Evolutionary conservation across 2,888 invertebrate species (phyloP), one percentile per base, ranked within the genome.

Genomic region (Meta bourneti): DNA sequence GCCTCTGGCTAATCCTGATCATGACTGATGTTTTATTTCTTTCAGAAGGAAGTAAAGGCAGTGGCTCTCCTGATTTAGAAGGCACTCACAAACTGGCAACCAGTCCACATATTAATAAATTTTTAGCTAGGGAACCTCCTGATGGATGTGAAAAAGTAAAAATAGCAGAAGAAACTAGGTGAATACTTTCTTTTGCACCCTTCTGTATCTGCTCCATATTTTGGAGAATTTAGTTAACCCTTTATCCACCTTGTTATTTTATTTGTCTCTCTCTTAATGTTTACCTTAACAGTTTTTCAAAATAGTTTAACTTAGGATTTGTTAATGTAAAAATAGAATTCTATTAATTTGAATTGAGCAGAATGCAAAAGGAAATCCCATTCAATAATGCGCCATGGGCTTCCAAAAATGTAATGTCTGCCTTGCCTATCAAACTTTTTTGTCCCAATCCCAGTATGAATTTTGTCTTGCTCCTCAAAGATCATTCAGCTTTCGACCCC

Each of bases 121-220:
- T 97, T 95, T 96, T 98, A 94, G 97, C 97, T 71, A 96, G 98
- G 85, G 97, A 97, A 95, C 98, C 98, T 83, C 98, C 98, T 49
- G 98, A 98, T 96, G 98, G 98, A 94, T 98, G 98, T 96, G 98
- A 98, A 96, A 97, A 96, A 94, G 96, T 97, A 93, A 97, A 97
- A 95, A 96, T 96, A 93, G 95, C 96, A 90, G 96, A 96, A 94
- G 96, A 96, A 94, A 95, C 95, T 94, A 96, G 96, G 96, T 96
- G 94, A 77, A 20, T n/a, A 61, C 8, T 54, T n/a, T 49, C 94
- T 94, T 93, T 19, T 54, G 16, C 7, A 34, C 61, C 6, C 61
- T 61, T 9, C 11, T 16, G 0, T 61, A 9, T 61, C 1, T 9
- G 0, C 61, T 61, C n/a, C n/a, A n/a, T n/a, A n/a, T n/a, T n/a